Conservation (phyloP, 2,113 vertebrate genomes). For the Ceyx cyanopectus region DNA sequence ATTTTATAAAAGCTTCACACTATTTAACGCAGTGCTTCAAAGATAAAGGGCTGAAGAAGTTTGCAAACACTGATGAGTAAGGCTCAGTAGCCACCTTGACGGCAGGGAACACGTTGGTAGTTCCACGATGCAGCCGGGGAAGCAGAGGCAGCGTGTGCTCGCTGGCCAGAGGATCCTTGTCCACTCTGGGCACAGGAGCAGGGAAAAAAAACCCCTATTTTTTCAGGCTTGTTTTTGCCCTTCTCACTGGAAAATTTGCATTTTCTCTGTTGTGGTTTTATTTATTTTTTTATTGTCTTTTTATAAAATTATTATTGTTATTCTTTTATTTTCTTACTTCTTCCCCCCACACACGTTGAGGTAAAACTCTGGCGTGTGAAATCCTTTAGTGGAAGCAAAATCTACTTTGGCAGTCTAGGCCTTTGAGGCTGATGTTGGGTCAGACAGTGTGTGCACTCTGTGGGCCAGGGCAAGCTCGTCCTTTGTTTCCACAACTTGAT, state of each 20-base stretch:
- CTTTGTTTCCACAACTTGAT: not conserved
- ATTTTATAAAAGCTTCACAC: not conserved
- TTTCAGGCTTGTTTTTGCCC: not conserved
- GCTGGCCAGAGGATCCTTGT: not conserved
- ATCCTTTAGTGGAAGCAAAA: not conserved
- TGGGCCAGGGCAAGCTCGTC: not conserved
- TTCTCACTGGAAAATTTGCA: not conserved
- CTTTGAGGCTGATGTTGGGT: not conserved
- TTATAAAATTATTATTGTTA: too few species aligned
- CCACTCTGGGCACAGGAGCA: not conserved
- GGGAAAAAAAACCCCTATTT: not conserved
- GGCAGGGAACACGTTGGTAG: not conserved
- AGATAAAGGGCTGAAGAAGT: conserved; percentile 22
- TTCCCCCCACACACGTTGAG: fast-evolving
- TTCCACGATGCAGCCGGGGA: not conserved
- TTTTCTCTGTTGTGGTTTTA: not conserved
- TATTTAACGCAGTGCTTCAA: not conserved
- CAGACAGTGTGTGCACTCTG: fast-evolving
- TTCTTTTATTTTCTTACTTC: fast-evolving
- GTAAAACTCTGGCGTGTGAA: not conserved
- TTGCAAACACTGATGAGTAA: not conserved
- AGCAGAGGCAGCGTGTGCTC: not conserved
- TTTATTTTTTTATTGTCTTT: not conserved
- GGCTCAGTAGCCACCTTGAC: not conserved
- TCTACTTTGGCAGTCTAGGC: fast-evolving